Conservation (phyloP, 2,888 invertebrate species). For the Lomographa bimaculata region DNA sequence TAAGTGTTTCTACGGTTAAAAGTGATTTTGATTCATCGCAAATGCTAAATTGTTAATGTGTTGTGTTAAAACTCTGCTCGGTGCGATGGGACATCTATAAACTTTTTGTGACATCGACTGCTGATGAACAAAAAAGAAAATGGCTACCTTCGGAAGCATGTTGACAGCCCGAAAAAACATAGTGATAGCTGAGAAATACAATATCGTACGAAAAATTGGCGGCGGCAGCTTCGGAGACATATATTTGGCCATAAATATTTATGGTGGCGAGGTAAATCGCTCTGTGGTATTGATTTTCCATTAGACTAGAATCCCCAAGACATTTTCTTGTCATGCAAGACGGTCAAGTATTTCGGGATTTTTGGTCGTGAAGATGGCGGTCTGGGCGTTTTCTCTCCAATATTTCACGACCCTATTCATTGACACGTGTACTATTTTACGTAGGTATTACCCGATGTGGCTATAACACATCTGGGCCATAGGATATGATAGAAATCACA, state of each 20-base stretch:
- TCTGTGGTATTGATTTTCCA: conserved; percentile 34
- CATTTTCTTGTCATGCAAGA: conserved; percentile 52
- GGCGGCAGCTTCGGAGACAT: conserved; percentile 99
- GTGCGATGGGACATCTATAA: conserved; percentile 66
- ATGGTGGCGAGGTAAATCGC: conserved; percentile 92
- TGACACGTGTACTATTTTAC: conserved; percentile 15
- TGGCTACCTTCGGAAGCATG: conserved; percentile 70
- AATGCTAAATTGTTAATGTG: conserved; percentile 62
- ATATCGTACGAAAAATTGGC: conserved; percentile 97
- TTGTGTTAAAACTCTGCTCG: conserved; percentile 60
- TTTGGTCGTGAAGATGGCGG: conserved; percentile 68
- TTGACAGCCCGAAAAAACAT: conserved; percentile 68
- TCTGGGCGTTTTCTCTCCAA: conserved; percentile 54
- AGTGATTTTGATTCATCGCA: conserved; percentile 57
- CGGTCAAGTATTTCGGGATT: conserved; percentile 61
- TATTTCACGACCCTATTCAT: conserved; percentile 17
- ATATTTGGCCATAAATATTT: conserved; percentile 96
- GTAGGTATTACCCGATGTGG: background rate
- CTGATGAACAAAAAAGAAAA: conserved; percentile 78
- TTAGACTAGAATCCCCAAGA: conserved; percentile 35
- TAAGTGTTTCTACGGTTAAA: conserved; percentile 61
- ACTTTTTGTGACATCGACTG: conserved; percentile 71
- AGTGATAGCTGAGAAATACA: conserved; percentile 93
- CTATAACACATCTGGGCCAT: conserved; percentile 24
- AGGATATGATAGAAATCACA: conserved; percentile 18